A percentile compares a stretch with the other conserved stretches of the same genome.
phyloP scores from a whole-genome alignment of 2,797 vertebrate genomes.

The Spinibarbus caldwelli region DNA sequence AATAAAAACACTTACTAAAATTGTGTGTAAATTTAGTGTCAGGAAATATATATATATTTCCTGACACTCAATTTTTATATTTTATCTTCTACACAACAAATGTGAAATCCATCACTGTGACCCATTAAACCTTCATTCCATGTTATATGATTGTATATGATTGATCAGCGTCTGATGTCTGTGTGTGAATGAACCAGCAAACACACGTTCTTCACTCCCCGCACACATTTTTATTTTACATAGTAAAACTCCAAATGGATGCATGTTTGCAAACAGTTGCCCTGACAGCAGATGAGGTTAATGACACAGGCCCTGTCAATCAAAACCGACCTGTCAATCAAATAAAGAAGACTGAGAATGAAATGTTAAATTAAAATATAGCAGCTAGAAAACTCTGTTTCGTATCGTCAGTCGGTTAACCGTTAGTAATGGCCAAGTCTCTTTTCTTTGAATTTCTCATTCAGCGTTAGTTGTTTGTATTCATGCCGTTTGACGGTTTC shows the following conservation, averaged over 20 bases:
- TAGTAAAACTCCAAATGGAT: slow-evolving; percentile 56
- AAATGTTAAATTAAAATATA: slow-evolving; percentile 71
- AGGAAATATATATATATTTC: background rate
- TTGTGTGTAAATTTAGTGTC: too few species aligned
- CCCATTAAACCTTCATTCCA: background rate
- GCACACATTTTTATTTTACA: slow-evolving; percentile 60
- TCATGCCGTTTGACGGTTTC: background rate
- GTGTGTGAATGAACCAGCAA: background rate
- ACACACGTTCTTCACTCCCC: background rate
- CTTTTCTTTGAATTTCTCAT: background rate
- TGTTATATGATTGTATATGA: background rate
- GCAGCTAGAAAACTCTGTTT: slow-evolving; percentile 46
- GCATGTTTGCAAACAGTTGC: slow-evolving; percentile 10
- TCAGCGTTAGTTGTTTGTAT: background rate
- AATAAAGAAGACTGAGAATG: slow-evolving; percentile 66
- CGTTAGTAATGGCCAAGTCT: background rate
- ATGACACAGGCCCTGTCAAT: slow-evolving; percentile 39
- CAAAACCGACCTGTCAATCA: slow-evolving; percentile 61
- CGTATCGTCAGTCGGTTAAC: slow-evolving; percentile 32
- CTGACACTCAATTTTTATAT: too few species aligned
- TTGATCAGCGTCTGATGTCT: background rate
- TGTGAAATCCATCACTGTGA: background rate
- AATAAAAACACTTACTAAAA: too few species aligned
- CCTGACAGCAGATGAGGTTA: slow-evolving; percentile 29
- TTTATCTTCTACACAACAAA: too few species aligned